Evolutionary conservation across 2,888 invertebrate genomes (phyloP).

Genomic region (Helleia helle): DNA sequence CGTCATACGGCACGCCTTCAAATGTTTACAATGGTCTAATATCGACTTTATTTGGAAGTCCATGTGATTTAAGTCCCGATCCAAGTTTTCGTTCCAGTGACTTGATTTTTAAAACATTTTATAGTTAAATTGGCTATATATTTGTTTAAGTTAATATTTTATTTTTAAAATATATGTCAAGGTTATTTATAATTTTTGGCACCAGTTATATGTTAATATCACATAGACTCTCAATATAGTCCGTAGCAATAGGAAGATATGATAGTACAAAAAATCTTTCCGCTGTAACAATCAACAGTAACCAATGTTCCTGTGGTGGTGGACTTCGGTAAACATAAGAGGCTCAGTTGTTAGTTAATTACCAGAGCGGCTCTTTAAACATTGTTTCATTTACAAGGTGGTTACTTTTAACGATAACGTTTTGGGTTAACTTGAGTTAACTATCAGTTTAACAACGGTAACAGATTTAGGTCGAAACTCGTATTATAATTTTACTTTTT

Average conservation of each 20-base stretch:
- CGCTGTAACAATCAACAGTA: constrained; percentile 51
- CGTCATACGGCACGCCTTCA: constrained; percentile 69
- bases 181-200: not conserved
- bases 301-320: constrained; percentile 50
- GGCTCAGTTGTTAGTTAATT: constrained; percentile 19
- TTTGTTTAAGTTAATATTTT: no score
- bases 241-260: constrained; percentile 34
- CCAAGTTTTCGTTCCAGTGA: no score
- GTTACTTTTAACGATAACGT: not conserved
- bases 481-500: constrained; percentile 9
- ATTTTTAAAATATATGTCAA: no score
- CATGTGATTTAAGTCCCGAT: constrained; percentile 39
- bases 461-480: not conserved
- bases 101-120: no score
- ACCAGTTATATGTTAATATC: no score
- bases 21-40: constrained; percentile 69
- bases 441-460: no score
- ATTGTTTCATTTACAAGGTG: not conserved
- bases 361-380: constrained; percentile 11
- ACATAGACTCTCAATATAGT: constrained; percentile 44
- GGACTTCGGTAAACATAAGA: constrained; percentile 32
- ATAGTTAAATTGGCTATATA: no score
- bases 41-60: constrained; percentile 50
- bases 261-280: constrained; percentile 37
- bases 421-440: not conserved